Conservation (phyloP, 1,140 invertebrate genomes). For the Drosophila eugracilis region DNA sequence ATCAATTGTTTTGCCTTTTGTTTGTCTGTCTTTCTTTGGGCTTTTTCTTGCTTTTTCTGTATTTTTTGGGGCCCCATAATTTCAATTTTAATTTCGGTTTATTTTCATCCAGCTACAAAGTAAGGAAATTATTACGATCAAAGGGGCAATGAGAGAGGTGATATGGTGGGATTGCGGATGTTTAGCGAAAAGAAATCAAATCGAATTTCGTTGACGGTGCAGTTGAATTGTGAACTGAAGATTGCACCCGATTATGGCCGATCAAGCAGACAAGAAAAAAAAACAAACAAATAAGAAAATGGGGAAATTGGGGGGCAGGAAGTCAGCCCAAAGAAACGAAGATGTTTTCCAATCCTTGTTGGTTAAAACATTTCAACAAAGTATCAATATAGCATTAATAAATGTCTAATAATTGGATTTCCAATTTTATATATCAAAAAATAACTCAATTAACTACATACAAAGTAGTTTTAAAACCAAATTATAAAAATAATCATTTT, state of each 20-base stretch:
- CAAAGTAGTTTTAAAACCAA: not conserved
- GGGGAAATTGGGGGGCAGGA: constrained; percentile 17
- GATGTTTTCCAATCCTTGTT: too few relatives aligned
- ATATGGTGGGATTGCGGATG: constrained; percentile 2
- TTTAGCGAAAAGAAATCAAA: constrained; percentile 17
- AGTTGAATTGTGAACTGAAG: constrained; percentile 26
- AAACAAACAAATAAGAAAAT: constrained; percentile 8
- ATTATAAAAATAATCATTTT: too few relatives aligned
- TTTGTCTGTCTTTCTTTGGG: constrained; percentile 8
- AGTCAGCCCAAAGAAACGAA: constrained; percentile 3
- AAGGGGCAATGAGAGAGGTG: not conserved
- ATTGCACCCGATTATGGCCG: constrained; percentile 34
- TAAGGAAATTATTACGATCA: constrained; percentile 11
- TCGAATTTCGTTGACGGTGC: constrained; percentile 42
- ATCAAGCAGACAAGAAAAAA: constrained; percentile 17
- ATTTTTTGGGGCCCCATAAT: constrained; percentile 9
- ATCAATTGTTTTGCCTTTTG: constrained; percentile 57
- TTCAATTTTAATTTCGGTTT: constrained; percentile 50
- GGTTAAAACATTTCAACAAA: too few relatives aligned
- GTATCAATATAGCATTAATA: not conserved
- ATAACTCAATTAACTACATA: too few relatives aligned
- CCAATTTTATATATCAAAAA: too few relatives aligned
- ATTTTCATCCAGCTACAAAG: constrained; percentile 52
- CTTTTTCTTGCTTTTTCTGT: constrained; percentile 9
- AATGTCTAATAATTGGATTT: not conserved